Base-by-base conservation (phyloP, 1,140 invertebrate species). In the Cherax destructor region DNA sequence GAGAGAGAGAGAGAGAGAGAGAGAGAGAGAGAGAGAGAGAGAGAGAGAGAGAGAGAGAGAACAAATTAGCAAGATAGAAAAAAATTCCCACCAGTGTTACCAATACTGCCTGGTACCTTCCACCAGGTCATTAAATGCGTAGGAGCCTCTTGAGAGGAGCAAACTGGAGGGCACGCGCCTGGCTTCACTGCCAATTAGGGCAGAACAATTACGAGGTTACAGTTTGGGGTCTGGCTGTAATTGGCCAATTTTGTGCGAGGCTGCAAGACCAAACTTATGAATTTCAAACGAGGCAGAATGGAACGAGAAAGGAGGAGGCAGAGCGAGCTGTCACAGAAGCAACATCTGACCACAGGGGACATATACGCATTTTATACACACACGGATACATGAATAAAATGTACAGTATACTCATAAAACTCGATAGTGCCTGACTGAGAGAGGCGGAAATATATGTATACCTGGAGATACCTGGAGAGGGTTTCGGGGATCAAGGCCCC, bases 211-310 rank as follows among this genome's bases (percentile, higher is more conserved):
- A 83, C 69, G 81, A 83, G 59, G 59, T 83, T 83, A 69, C 59
- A 83, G 81, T 83, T 83, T 49, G 81, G 61, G 61, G 81, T 83
- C 81, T 65, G 81, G 59, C 59, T 11, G 59, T 83, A 83, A 83
- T 83, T 65, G 81, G 81, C 30, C 81, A 83, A 83, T 83, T 69
- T 83, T 83, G 24, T 72, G 81, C 47, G 9, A 61, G 81, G 59
- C 81, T 83, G 81, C 81, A 83, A 61, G 81, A 83, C 81, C 30
- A 65, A 69, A 83, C 59, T 30, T 65, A 83, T 83, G 81, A 83
- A 83, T 83, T 83, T 83, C 81, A 83, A 83, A 83, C 81, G 16
- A 69, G 81, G 59, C 41, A 47, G 81, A 41, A 49, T 65, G 30
- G 59, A 30, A 30, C 30, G 4, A 61, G 30, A 3, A 74, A 30